Conservation (phyloP, 2,888 invertebrate genomes). For the Drosophila formosana region DNA sequence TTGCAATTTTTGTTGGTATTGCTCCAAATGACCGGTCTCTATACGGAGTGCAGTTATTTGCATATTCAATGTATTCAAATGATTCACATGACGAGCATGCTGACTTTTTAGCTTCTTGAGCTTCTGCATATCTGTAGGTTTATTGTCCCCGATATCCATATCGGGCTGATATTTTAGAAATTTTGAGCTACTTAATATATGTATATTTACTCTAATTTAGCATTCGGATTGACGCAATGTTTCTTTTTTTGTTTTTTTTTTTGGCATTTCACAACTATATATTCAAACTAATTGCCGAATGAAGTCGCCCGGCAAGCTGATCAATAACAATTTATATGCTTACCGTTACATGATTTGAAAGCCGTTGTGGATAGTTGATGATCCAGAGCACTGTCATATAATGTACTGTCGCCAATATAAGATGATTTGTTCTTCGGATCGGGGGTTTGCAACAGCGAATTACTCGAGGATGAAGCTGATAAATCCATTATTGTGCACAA, state of each 20-base stretch:
- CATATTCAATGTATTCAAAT: constrained; percentile 39
- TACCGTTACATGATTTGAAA: constrained; percentile 81
- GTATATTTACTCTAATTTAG: not conserved
- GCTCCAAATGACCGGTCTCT: constrained; percentile 30
- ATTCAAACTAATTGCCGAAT: constrained; percentile 6
- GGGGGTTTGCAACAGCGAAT: constrained; percentile 52
- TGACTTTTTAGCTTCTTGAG: constrained; percentile 21
- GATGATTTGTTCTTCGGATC: constrained; percentile 50
- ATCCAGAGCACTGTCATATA: constrained; percentile 83
- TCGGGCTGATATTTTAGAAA: not conserved
- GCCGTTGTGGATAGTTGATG: constrained; percentile 69
- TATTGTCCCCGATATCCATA: not conserved
- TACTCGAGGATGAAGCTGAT: constrained; percentile 57
- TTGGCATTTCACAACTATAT: constrained; percentile 11
- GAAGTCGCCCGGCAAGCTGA: constrained; percentile 16
- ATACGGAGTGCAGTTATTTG: constrained; percentile 44
- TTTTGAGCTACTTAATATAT: too few species aligned
- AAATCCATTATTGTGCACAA: constrained; percentile 60
- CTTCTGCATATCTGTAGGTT: not conserved
- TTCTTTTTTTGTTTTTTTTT: constrained; percentile 2
- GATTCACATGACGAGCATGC: constrained; percentile 13
- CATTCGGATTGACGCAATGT: not conserved
- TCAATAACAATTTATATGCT: constrained; percentile 15
- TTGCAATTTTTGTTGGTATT: not conserved
- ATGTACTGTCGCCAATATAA: constrained; percentile 63